Conservation (phyloP, 2,113 vertebrate genomes). For the Salvelinus namaycush region DNA sequence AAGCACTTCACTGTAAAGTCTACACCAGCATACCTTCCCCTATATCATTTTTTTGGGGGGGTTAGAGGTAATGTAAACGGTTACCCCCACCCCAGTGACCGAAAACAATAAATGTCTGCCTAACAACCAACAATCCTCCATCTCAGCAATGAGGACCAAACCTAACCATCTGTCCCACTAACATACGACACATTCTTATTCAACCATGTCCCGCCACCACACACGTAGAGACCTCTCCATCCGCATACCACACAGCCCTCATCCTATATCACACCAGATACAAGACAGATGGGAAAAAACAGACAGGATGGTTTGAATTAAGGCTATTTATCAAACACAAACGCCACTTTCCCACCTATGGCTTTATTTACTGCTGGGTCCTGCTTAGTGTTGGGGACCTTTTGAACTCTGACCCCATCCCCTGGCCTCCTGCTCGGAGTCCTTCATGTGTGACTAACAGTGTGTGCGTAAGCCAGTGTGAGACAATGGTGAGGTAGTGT, state of each 20-base stretch:
- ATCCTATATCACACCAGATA: not conserved
- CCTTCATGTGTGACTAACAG: too few species aligned
- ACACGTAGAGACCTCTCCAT: not conserved
- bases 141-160: not conserved
- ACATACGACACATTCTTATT: not conserved
- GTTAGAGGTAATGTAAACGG: not conserved
- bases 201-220: not conserved
- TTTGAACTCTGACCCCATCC: constrained; percentile 43
- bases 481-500: not conserved
- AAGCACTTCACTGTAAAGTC: not conserved
- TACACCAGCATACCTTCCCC: not conserved
- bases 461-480: not conserved
- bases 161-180: not conserved
- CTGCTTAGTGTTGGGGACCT: constrained; percentile 42
- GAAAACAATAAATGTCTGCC: not conserved
- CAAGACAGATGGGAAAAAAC: not conserved
- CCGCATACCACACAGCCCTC: not conserved
- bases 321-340: constrained; percentile 9
- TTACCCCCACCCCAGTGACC: not conserved
- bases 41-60: not conserved
- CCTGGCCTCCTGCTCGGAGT: not conserved
- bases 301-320: constrained; percentile 1
- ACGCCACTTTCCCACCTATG: constrained; percentile 12
- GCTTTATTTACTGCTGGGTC: constrained; percentile 26
- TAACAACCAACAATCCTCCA: not conserved